Percentiles rank a stretch among this genome's conserved stretches.
These are phyloP conservation scores for Cyphomyrmex costatus DNA, from an alignment of 1,140 invertebrate genomes.

Conservation along the genomic window DNA sequence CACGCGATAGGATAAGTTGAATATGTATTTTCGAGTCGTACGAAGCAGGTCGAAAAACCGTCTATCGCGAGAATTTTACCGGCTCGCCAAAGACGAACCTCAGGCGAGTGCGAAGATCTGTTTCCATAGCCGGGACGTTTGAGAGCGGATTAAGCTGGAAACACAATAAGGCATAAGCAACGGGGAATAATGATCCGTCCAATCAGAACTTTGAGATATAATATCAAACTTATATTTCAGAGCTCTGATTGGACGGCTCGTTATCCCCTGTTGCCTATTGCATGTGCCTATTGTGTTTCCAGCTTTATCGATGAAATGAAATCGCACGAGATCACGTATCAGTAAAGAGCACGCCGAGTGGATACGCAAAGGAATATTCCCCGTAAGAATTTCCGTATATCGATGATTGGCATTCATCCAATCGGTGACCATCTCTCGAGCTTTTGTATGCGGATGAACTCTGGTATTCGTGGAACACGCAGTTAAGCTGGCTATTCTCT, in stretches of 20 bases:
- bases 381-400: constrained; percentile 53
- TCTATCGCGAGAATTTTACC: constrained; percentile 21
- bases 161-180: too few relatives aligned
- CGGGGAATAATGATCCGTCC: too few relatives aligned
- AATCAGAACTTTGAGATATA: too few relatives aligned
- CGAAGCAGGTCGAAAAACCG: constrained; percentile 49
- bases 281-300: too few relatives aligned
- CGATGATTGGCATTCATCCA: constrained; percentile 58
- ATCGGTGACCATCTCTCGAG: constrained; percentile 35
- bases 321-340: too few relatives aligned
- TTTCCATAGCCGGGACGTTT: not conserved
- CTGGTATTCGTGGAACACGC: constrained; percentile 24
- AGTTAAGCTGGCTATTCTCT: constrained; percentile 27
- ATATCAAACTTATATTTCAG: too few relatives aligned
- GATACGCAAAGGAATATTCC: constrained; percentile 52
- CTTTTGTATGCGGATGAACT: constrained; percentile 29
- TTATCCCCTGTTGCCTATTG: too few relatives aligned
- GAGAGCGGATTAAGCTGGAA: too few relatives aligned
- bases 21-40: not conserved
- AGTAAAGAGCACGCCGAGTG: constrained; percentile 1
- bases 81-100: not conserved
- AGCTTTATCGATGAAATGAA: too few relatives aligned
- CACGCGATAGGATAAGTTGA: constrained; percentile 40
- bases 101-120: not conserved
- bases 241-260: too few relatives aligned